Evolutionary conservation across 2,888 invertebrate genomes (phyloP), one percentile per base, ranked within the genome.

Genomic region (Stegophylla sp.): DNA sequence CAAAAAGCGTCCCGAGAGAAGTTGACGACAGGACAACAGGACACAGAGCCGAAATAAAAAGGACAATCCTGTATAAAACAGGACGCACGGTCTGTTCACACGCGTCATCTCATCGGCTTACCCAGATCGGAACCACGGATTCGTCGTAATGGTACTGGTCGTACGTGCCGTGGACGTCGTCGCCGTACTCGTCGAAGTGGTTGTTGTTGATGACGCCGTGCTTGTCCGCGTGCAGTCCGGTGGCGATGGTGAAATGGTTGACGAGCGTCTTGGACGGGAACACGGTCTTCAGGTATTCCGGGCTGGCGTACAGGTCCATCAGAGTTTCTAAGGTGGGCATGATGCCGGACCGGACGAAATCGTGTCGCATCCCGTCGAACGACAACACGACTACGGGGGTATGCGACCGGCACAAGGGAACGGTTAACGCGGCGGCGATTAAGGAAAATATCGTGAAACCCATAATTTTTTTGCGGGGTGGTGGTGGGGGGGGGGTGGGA

Each of bases 251-350:
- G 84, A 91, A 91, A 86, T 93, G 93, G 87, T 93, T 93, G 0
- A 92, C 91, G 85, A 91, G 91, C 0, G 93, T 93, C 86, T 91
- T 91, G 0, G 92, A 92, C 0, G 90, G 89, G 85, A 91, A 92
- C 56, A 90, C 88, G 85, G 90, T 91, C 72, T 87, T 86, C 87
- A 92, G 88, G 84, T 89, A 89, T 82, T 89, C 89, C 0, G 90
- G 87, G 83, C 88, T 87, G 5, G 90, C 89, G 7, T 92, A 91
- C 82, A 88, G 85, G 13, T 86, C 85, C 56, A 88, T 88, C 66
- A 93, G 84, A 72, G 86, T 86, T 63, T 89, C 87, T 86, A 93
- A 88, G 84, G 88, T 89, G 0, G 91, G 90, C 1, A 91, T 90
- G 0, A 88, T 84, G 77, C 81, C 63, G 34, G 53, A 17, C 15